Evolutionary conservation across 2,113 vertebrate species (phyloP).

Genomic region (Emberiza fucata): DNA sequence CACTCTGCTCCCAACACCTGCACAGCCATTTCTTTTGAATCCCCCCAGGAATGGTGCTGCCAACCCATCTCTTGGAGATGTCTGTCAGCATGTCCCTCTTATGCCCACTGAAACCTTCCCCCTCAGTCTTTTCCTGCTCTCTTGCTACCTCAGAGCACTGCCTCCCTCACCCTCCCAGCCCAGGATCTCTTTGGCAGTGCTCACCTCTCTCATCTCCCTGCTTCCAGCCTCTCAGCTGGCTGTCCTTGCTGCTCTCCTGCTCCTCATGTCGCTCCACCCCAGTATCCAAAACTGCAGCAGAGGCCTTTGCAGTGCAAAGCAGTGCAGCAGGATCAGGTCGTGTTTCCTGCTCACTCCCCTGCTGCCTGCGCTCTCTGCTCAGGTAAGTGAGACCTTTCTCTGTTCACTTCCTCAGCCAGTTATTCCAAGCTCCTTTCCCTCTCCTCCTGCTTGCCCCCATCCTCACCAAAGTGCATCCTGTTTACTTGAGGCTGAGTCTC

Average conservation of each 20-base stretch:
- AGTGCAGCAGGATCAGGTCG: background rate
- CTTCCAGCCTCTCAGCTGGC: background rate
- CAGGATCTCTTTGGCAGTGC: background rate
- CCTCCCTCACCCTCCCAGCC: background rate
- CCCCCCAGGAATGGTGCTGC: accelerated
- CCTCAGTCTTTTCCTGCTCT: background rate
- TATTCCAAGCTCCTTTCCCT: background rate
- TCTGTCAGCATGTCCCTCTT: background rate
- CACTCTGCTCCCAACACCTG: background rate
- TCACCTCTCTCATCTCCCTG: background rate
- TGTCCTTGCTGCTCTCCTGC: background rate
- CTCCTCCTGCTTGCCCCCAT: background rate
- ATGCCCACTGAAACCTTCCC: background rate
- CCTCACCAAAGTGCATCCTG: background rate
- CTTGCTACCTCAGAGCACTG: background rate
- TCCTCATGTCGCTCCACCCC: background rate
- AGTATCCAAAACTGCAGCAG: background rate
- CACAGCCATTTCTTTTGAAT: background rate
- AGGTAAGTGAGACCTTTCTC: background rate
- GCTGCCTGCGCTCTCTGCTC: background rate
- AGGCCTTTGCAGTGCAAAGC: background rate
- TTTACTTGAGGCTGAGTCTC: background rate
- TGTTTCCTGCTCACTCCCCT: background rate
- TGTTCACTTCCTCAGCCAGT: background rate
- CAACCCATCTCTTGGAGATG: background rate